Evolutionary conservation across 2,888 invertebrate genomes (phyloP), one percentile per base, ranked within the genome.

Genomic region (Clistopyga incitator): DNA sequence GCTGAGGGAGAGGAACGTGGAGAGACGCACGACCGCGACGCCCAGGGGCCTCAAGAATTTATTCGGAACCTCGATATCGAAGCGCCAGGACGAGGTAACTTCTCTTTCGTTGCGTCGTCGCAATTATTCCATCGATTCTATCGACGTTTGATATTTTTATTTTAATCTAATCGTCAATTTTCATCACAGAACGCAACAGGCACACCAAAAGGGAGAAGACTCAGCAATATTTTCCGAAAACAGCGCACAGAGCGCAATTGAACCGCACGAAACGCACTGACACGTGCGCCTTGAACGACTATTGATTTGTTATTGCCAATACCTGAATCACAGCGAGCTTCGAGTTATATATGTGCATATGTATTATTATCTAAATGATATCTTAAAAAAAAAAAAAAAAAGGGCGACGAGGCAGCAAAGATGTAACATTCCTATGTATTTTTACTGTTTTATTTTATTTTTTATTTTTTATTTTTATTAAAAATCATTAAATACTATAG

Each of bases 21-120:
- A 92, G 0, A 90, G 90, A 76, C 87, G 87, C n/a, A 86, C 89
- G 15, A 90, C 90, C 3, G 87, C 88, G 3, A 92, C 92, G 20
- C 92, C 92, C n/a, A 88, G 89, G n/a, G 84, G 90, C 42, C 70
- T 92, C 38, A 92, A 88, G 50, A 89, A 87, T 79, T 84, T 92
- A 3, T 92, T 90, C 50, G 86, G 87, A 23, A 88, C 84, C 61
- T 88, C 89, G 10, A 79, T 84, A 34, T 85, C 88, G 25, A 90
- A 85, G 78, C 89, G 90, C n/a, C 91, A 90, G 77, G 92, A 92
- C 50, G 92, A 92, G 88, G 92, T 92, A 84, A 87, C 85, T 74
- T 65, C 64, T 45, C 42, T 15, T 23, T 20, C 18, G 10, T 56
- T 56, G 11, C 3, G 8, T 52, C n/a, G 2, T 18, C 8, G 0